Conservation (phyloP, 1,140 invertebrate species). For the Leptestheria dahalacensis region DNA sequence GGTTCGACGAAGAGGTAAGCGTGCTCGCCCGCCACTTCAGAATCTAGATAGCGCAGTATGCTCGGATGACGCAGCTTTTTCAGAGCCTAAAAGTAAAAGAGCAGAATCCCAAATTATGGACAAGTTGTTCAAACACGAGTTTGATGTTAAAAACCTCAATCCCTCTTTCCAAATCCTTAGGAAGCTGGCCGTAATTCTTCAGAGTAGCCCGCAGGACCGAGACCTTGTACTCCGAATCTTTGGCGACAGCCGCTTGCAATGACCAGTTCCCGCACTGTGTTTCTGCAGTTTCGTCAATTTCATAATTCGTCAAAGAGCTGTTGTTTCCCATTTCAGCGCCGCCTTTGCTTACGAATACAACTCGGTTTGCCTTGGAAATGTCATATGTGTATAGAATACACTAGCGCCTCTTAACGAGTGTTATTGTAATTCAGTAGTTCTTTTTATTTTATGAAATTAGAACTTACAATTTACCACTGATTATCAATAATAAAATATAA, state of each 20-base stretch:
- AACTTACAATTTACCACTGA: too few relatives aligned
- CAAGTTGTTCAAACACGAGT: neutral
- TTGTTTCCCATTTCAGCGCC: slow-evolving; percentile 14
- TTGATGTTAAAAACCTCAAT: slow-evolving; percentile 1
- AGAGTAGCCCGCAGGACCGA: slow-evolving; percentile 2
- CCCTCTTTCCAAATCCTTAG: neutral
- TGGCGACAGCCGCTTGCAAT: neutral
- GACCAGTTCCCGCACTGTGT: slow-evolving; percentile 4
- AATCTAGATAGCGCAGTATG: slow-evolving; percentile 60
- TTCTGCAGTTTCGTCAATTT: neutral
- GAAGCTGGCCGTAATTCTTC: slow-evolving; percentile 7
- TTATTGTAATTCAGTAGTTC: neutral
- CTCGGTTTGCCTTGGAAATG: too few relatives aligned
- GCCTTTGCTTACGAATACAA: too few relatives aligned
- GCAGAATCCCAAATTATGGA: slow-evolving; percentile 2
- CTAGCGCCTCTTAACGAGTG: neutral
- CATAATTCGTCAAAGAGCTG: slow-evolving; percentile 7
- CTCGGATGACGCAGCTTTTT: slow-evolving; percentile 64
- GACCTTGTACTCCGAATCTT: neutral
- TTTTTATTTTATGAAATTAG: too few relatives aligned
- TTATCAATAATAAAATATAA: too few relatives aligned
- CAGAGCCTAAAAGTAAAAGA: slow-evolving; percentile 46
- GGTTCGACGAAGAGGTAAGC: slow-evolving; percentile 59
- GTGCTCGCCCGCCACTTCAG: slow-evolving; percentile 54
- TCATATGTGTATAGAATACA: neutral